phyloP scores from a whole-genome alignment of 2,888 invertebrate species.

The Linnaemya tessellans region DNA sequence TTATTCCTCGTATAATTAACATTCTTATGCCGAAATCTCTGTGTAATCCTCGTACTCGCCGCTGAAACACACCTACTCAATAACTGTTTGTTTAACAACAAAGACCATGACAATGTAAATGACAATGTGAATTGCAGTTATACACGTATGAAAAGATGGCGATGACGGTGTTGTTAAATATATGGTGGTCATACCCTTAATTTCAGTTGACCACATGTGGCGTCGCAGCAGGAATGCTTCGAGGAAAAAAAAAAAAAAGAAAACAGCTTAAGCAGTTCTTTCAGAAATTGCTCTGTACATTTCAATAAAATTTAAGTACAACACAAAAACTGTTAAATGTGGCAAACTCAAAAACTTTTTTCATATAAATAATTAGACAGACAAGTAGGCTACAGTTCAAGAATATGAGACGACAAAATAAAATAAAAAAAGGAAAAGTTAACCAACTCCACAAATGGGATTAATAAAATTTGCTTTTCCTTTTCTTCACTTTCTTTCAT shows the following conservation, averaged over 20 bases:
- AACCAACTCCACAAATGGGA: constrained; percentile 20
- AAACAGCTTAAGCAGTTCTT: background rate
- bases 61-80: constrained; percentile 7
- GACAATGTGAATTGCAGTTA: constrained; percentile 28
- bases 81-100: constrained; percentile 31
- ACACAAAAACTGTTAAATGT: constrained; percentile 22
- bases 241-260: background rate
- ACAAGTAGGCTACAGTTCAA: background rate
- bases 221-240: constrained; percentile 53
- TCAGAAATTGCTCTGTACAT: background rate
- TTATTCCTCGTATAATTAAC: background rate
- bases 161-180: constrained; percentile 52
- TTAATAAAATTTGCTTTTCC: background rate
- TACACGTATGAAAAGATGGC: constrained; percentile 10
- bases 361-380: constrained; percentile 1
- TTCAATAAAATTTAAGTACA: constrained; percentile 22
- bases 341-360: constrained; percentile 16
- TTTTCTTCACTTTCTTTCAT: background rate
- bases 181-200: constrained; percentile 68
- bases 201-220: constrained; percentile 73
- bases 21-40: background rate
- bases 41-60: background rate
- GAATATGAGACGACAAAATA: background rate
- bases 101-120: constrained; percentile 48
- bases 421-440: constrained; percentile 3